Conservation (phyloP, 2,797 vertebrate species). For the Microctenopoma steveboyesi region DNA sequence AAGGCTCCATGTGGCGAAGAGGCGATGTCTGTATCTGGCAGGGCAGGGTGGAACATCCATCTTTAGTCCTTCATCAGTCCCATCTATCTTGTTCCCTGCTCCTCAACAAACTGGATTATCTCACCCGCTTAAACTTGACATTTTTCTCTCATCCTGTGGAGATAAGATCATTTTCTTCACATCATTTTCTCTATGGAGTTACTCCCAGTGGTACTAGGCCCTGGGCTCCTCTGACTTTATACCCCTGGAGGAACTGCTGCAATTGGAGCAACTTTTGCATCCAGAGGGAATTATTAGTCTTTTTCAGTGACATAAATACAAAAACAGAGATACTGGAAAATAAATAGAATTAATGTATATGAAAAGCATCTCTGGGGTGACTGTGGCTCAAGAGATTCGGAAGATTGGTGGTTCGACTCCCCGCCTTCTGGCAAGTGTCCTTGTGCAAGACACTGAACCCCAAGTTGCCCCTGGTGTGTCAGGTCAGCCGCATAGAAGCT, state of each 20-base stretch:
- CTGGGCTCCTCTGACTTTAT: constrained; percentile 25
- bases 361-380: background rate
- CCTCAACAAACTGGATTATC: background rate
- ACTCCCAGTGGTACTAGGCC: constrained; percentile 58
- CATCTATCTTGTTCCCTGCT: constrained; percentile 18
- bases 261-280: constrained; percentile 55
- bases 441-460: too few relatives aligned
- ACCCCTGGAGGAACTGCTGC: constrained; percentile 37
- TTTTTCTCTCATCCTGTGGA: constrained; percentile 23
- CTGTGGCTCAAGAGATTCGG: too few relatives aligned
- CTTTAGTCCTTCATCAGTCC: constrained; percentile 14
- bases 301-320: constrained; percentile 16
- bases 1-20: constrained; percentile 43
- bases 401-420: too few relatives aligned
- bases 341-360: background rate
- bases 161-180: constrained; percentile 25
- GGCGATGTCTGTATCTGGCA: constrained; percentile 43
- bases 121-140: constrained; percentile 4
- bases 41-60: constrained; percentile 83
- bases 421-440: too few relatives aligned
- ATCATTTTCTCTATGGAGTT: constrained; percentile 49
- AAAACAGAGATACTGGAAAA: constrained; percentile 10
- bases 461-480: too few relatives aligned
- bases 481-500: too few relatives aligned
- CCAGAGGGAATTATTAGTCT: constrained; percentile 21